Base-by-base conservation (phyloP, 2,797 vertebrate species). In the Sebastiscus albofasciatus region DNA sequence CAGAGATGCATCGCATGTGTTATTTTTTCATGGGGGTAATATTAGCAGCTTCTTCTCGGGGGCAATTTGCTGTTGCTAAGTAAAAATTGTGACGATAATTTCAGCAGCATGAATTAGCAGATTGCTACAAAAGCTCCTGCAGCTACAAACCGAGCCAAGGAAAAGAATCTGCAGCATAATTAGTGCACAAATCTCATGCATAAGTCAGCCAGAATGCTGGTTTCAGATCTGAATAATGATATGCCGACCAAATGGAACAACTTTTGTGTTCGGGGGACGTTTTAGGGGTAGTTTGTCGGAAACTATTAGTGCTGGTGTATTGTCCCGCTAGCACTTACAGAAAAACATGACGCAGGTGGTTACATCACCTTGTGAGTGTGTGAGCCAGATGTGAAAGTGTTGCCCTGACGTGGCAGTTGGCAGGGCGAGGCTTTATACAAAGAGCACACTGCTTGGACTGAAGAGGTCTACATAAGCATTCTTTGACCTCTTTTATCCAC, bases 401-500 rank as follows among this genome's bases (percentile, higher is more conserved):
- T 62, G 77, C 66, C 81, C 78, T 89, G 78, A 89, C 81, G 68
- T 67, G 82, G 87, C 83, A 73, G 56, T 65, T 90, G 86, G 86
- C 82, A 76, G 20, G 6, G 62, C 20, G 20, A 46, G 67, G 56
- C 75, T 54, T 77, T 72, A 58, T 60, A 82, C 72, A 86, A 86
- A 89, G 76, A 80, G 60, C 26, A 33, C 62, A 73, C 78, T 66
- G 81, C 73, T 68, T 65, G 49, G 81, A 67, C 69, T 67, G 49
- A 82, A 39, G 81, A 80, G 76, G 66, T 75, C 79, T 69, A 75
- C 82, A 90, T 73, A 84, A 73, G 87, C 83, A 82, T 90, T 89
- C 88, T 92, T 80, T 90, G 77, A 84, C 84, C 81, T 59, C 67
- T 77, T 94, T 93, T 92, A 89, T 90, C 79, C 77, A n/a, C 87